Percentiles rank a stretch among this genome's conserved stretches.
These are phyloP conservation scores for Myotis findleyi DNA, from an alignment of 2,797 vertebrate species.

Conservation along the genomic window DNA sequence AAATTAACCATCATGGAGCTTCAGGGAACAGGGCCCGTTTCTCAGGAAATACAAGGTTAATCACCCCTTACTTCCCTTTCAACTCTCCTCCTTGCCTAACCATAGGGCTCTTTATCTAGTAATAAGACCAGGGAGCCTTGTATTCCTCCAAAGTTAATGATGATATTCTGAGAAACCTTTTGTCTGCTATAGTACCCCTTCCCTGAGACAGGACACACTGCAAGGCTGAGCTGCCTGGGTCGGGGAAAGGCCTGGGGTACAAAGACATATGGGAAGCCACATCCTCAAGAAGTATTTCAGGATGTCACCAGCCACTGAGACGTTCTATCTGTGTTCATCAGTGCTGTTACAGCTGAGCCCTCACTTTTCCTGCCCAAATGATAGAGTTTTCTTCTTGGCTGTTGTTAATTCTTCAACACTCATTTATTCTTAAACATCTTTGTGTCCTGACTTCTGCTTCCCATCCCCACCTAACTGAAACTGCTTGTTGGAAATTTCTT, in stretches of 20 bases:
- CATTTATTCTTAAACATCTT: not conserved
- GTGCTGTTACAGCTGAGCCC: not conserved
- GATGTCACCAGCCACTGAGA: not conserved
- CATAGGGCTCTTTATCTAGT: not conserved
- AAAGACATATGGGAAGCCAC: not conserved
- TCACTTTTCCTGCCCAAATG: not conserved
- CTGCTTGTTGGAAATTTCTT: not conserved
- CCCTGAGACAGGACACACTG: not conserved
- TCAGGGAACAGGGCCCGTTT: not conserved
- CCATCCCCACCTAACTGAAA: not conserved
- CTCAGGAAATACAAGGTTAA: not conserved
- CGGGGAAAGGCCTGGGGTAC: not conserved
- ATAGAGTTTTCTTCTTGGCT: not conserved
- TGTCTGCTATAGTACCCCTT: not conserved
- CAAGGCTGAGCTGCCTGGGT: not conserved
- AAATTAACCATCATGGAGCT: not conserved
- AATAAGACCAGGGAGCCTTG: not conserved
- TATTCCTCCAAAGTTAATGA: not conserved
- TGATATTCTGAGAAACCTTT: not conserved
- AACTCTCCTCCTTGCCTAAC: not conserved
- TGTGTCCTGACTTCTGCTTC: not conserved
- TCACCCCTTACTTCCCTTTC: not conserved
- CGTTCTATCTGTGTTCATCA: not conserved
- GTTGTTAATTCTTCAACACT: not conserved
- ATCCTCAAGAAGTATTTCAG: not conserved